These are phyloP conservation scores for Theonella swinhoei DNA, from an alignment of 37 sponge, comb jelly and placozoan genomes.

Conservation along the genomic window DNA sequence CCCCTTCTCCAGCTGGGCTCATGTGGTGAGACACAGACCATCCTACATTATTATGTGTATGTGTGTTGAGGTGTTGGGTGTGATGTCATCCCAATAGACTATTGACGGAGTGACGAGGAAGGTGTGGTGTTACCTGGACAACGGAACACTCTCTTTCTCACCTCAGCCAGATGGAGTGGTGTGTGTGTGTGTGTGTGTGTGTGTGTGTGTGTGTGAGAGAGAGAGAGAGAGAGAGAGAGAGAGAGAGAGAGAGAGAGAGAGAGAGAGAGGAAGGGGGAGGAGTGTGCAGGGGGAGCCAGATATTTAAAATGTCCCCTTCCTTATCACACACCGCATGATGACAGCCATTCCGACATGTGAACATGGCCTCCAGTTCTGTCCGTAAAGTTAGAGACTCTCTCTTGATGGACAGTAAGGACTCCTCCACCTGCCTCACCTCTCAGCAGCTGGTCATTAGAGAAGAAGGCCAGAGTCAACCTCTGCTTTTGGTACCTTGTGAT, in stretches of 20 bases:
- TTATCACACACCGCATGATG: neutral
- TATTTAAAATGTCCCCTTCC: neutral
- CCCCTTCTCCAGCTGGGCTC: conserved; percentile 34
- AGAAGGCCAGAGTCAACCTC: neutral
- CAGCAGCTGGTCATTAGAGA: conserved; percentile 3
- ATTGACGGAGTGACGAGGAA: conserved; percentile 12
- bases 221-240: too few relatives aligned
- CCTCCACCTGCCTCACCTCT: conserved; percentile 18
- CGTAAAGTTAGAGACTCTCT: conserved; percentile 33
- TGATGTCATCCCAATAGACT: too few relatives aligned
- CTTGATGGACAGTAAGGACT: conserved; percentile 30
- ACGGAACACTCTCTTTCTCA: neutral
- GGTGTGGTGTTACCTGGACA: conserved; percentile 37
- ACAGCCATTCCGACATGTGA: conserved; percentile 27
- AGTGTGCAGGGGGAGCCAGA: too few relatives aligned
- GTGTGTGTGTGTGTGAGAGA: too few relatives aligned
- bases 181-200: too few relatives aligned
- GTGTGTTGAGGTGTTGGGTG: too few relatives aligned
- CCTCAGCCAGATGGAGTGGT: conserved; percentile 11
- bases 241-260: too few relatives aligned
- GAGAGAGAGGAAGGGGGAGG: too few relatives aligned
- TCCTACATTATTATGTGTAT: too few relatives aligned
- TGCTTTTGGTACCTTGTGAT: neutral
- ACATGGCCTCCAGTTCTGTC: conserved; percentile 4
- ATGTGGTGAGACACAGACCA: conserved; percentile 43